Evolutionary conservation across 2,888 invertebrate species (phyloP).

Genomic region (Plemyria rubiginata): DNA sequence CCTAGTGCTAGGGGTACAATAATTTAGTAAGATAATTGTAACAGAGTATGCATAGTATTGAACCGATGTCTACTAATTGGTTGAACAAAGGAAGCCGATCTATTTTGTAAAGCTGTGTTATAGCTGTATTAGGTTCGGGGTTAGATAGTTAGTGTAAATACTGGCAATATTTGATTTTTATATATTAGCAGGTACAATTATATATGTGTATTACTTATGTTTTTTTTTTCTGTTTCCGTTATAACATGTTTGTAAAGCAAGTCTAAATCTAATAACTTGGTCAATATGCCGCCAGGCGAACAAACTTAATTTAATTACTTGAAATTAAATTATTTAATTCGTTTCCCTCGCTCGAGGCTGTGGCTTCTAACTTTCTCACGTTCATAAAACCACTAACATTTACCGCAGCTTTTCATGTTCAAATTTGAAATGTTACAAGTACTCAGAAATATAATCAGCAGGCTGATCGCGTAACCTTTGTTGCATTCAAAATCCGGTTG

Average conservation of each 20-base stretch:
- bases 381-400: slow-evolving; percentile 11
- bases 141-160: no score
- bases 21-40: slow-evolving; percentile 15
- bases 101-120: background rate
- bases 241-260: background rate
- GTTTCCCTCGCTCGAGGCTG: slow-evolving; percentile 16
- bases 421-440: slow-evolving; percentile 1
- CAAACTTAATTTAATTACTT: slow-evolving; percentile 19
- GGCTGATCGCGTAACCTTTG: no score
- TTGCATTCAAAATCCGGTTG: no score
- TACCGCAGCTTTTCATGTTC: slow-evolving; percentile 3
- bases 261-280: slow-evolving; percentile 4
- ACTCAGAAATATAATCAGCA: background rate
- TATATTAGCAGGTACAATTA: no score
- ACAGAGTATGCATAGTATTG: slow-evolving; percentile 1
- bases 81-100: slow-evolving; percentile 16
- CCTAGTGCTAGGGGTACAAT: background rate
- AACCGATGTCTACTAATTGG: slow-evolving; percentile 14
- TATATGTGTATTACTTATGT: no score
- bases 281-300: slow-evolving; percentile 5
- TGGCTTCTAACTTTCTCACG: slow-evolving; percentile 26
- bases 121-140: background rate
- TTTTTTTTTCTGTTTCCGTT: no score
- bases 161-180: no score
- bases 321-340: slow-evolving; percentile 26